Evolutionary conservation across 1,140 invertebrate genomes (phyloP).

Genomic region (Argopecten irradians): DNA sequence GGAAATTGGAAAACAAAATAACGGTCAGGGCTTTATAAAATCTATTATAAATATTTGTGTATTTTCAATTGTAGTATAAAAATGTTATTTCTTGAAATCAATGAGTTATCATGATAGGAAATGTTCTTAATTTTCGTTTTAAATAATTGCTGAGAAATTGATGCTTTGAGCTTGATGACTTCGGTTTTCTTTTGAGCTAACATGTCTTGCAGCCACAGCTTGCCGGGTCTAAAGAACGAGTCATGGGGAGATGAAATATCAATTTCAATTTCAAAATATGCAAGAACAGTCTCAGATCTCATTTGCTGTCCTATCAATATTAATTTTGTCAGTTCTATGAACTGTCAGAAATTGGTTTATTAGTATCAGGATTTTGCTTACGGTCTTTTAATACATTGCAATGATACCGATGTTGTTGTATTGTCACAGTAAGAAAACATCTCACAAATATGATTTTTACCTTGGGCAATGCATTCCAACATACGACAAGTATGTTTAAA

Average conservation of each 20-base stretch:
- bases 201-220: not conserved
- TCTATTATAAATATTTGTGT: not conserved
- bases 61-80: too few species aligned
- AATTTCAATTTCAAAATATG: not conserved
- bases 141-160: not conserved
- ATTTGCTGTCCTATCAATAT: not conserved
- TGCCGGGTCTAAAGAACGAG: not conserved
- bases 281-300: not conserved
- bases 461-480: too few species aligned
- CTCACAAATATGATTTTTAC: too few species aligned
- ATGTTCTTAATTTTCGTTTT: not conserved
- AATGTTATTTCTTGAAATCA: too few species aligned
- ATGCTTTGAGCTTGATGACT: not conserved
- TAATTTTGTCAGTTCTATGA: not conserved
- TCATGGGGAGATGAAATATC: not conserved
- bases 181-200: not conserved
- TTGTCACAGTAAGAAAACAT: too few species aligned
- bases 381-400: too few species aligned
- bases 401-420: too few species aligned
- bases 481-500: too few species aligned
- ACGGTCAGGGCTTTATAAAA: not conserved
- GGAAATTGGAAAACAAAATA: not conserved
- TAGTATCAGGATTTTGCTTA: not conserved
- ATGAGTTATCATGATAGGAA: too few species aligned
- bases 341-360: not conserved